A percentile compares a stretch with the other conserved stretches of the same genome.
Evolutionary conservation across 1,140 invertebrate genomes (phyloP).

Genomic region (Ips nitidus): DNA sequence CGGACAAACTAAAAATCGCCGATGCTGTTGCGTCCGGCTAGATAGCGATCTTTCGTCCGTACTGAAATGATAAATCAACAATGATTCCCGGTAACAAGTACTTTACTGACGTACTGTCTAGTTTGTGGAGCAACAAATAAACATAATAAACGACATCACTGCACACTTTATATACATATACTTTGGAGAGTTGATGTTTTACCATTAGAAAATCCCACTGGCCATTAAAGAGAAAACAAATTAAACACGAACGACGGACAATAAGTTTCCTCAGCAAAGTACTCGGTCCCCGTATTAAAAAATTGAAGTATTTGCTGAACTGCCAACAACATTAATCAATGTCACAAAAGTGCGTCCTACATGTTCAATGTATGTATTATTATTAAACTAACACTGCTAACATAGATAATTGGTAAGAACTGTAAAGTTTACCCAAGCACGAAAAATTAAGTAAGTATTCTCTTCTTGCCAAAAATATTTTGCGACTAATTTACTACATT

Average conservation of each 20-base stretch:
- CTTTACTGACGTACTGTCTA: constrained; percentile 22
- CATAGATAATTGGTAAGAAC: too few species aligned
- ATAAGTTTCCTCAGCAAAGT: constrained; percentile 1
- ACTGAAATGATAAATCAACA: constrained; percentile 29
- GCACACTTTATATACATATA: neutral
- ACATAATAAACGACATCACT: constrained; percentile 22
- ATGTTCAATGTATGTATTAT: constrained; percentile 1
- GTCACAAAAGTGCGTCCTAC: neutral
- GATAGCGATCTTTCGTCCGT: constrained; percentile 18
- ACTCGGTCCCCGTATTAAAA: neutral
- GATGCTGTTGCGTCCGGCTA: constrained; percentile 6
- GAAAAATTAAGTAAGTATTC: too few species aligned
- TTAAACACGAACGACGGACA: constrained; percentile 17
- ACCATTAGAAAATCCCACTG: constrained; percentile 18
- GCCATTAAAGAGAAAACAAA: constrained; percentile 30
- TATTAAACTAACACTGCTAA: too few species aligned
- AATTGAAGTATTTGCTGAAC: neutral
- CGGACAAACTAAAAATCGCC: neutral
- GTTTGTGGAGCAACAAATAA: constrained; percentile 30
- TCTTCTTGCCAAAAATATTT: too few species aligned
- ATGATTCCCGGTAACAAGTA: constrained; percentile 25
- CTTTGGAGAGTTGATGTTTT: constrained; percentile 18
- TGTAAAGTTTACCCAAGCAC: too few species aligned
- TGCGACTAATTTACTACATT: too few species aligned
- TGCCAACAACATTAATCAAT: constrained; percentile 6